These are phyloP conservation scores for Epicampocera succincta DNA, from an alignment of 2,888 invertebrate genomes.

Conservation along the genomic window DNA sequence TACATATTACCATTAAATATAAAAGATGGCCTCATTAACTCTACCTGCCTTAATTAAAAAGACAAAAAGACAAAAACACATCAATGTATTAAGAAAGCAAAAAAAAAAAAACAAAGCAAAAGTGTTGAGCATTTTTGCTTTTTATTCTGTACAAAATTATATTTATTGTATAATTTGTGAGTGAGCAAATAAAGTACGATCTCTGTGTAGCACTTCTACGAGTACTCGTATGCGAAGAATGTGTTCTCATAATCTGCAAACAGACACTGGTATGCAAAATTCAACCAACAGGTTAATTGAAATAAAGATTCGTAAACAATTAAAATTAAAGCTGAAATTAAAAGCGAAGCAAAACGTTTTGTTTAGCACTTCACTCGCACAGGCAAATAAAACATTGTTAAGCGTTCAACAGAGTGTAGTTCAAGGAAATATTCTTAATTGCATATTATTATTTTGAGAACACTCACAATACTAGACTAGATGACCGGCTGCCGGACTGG, in stretches of 20 bases:
- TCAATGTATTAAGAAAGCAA: too few species aligned
- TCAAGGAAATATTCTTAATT: slow-evolving; percentile 79
- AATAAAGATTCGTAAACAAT: slow-evolving; percentile 23
- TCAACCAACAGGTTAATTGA: slow-evolving; percentile 54
- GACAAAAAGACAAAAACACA: too few species aligned
- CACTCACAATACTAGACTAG: slow-evolving; percentile 22
- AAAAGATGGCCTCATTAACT: slow-evolving; percentile 42
- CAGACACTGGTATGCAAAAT: slow-evolving; percentile 41
- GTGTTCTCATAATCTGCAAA: not conserved
- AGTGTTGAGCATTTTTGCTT: slow-evolving; percentile 8
- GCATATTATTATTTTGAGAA: slow-evolving; percentile 59
- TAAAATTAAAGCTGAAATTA: slow-evolving; percentile 14
- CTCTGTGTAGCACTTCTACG: not conserved
- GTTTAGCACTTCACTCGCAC: slow-evolving; percentile 44
- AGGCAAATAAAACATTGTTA: slow-evolving; percentile 23
- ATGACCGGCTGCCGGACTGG: slow-evolving; percentile 2
- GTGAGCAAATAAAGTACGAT: slow-evolving; percentile 19
- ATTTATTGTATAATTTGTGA: slow-evolving; percentile 20
- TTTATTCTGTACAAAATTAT: slow-evolving; percentile 22
- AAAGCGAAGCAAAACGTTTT: slow-evolving; percentile 9
- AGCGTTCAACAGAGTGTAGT: slow-evolving; percentile 70
- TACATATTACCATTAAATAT: not conserved
- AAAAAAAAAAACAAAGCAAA: slow-evolving; percentile 14
- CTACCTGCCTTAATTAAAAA: not conserved
- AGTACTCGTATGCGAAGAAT: not conserved